Percentiles rank a stretch among this genome's conserved stretches.
These are phyloP conservation scores for Drosophila orena DNA, from an alignment of 1,140 invertebrate species.

Conservation along the genomic window DNA sequence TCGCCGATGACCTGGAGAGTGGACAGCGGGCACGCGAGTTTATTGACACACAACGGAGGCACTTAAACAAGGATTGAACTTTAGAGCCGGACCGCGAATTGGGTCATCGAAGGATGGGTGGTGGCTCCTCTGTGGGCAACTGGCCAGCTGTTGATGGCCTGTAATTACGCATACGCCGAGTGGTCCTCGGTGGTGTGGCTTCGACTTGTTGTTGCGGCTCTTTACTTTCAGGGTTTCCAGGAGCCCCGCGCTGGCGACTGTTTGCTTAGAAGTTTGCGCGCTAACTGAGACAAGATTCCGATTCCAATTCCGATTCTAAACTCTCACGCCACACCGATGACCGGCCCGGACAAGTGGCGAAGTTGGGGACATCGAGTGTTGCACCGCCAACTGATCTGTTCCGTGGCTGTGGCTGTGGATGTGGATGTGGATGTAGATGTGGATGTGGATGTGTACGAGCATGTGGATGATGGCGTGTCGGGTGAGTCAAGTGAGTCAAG, in stretches of 20 bases:
- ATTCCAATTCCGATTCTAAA: slow-evolving; percentile 19
- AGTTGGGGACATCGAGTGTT: slow-evolving; percentile 47
- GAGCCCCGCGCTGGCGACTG: slow-evolving; percentile 48
- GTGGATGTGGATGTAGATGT: too few species aligned
- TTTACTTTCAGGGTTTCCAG: slow-evolving; percentile 1
- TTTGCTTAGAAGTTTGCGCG: slow-evolving; percentile 75
- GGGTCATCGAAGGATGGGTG: slow-evolving; percentile 41
- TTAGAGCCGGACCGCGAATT: slow-evolving; percentile 49
- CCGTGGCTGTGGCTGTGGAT: too few species aligned
- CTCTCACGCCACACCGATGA: slow-evolving; percentile 33
- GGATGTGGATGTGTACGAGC: too few species aligned
- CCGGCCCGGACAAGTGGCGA: slow-evolving; percentile 51
- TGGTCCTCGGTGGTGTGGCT: slow-evolving; percentile 18
- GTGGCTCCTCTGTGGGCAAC: slow-evolving; percentile 36
- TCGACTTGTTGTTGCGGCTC: slow-evolving; percentile 2
- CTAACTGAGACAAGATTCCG: slow-evolving; percentile 74
- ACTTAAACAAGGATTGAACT: slow-evolving; percentile 55
- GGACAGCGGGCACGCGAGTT: slow-evolving; percentile 58
- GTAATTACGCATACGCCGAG: slow-evolving; percentile 74
- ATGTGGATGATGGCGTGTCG: slow-evolving; percentile 34
- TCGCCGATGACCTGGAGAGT: background rate
- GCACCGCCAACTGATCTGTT: slow-evolving; percentile 49
- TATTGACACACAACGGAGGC: slow-evolving; percentile 66
- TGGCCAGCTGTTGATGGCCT: slow-evolving; percentile 44
- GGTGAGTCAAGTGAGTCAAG: slow-evolving; percentile 10